Evolutionary conservation across 2,797 vertebrate species (phyloP).

Genomic region (Limosa lapponica): DNA sequence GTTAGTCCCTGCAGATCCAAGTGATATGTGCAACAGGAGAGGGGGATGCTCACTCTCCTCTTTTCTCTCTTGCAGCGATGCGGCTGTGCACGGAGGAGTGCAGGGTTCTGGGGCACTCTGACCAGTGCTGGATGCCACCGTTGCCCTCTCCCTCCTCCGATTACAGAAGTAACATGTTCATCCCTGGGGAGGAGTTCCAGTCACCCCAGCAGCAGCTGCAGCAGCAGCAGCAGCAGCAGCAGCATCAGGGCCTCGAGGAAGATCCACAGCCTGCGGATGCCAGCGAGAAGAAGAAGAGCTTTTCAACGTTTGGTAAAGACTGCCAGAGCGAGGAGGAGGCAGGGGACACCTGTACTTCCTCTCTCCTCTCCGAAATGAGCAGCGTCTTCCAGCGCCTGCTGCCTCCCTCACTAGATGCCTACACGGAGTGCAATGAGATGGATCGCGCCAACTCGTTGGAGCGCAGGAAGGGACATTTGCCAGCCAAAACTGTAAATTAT

Average conservation of each 20-base stretch:
- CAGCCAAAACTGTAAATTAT: conserved; percentile 87
- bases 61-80: conserved; percentile 82
- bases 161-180: conserved; percentile 96
- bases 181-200: conserved; percentile 92
- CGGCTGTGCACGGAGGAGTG: conserved; percentile 96
- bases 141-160: conserved; percentile 89
- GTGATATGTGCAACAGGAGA: fast-evolving
- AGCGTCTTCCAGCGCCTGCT: conserved; percentile 94
- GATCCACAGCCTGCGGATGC: conserved; percentile 79
- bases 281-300: conserved; percentile 90
- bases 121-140: conserved; percentile 99
- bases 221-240: conserved; percentile 78
- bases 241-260: conserved; percentile 81
- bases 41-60: neutral
- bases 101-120: conserved; percentile 93
- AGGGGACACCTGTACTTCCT: conserved; percentile 87
- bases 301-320: conserved; percentile 96
- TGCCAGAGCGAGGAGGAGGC: conserved; percentile 74
- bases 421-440: conserved; percentile 83
- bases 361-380: conserved; percentile 95
- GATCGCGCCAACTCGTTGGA: conserved; percentile 88
- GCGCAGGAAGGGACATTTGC: conserved; percentile 87
- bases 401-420: conserved; percentile 88
- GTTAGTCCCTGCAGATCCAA: neutral
- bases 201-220: conserved; percentile 72